Evolutionary conservation across 1,140 invertebrate species (phyloP).

Genomic region (Hycleus cichorii): DNA sequence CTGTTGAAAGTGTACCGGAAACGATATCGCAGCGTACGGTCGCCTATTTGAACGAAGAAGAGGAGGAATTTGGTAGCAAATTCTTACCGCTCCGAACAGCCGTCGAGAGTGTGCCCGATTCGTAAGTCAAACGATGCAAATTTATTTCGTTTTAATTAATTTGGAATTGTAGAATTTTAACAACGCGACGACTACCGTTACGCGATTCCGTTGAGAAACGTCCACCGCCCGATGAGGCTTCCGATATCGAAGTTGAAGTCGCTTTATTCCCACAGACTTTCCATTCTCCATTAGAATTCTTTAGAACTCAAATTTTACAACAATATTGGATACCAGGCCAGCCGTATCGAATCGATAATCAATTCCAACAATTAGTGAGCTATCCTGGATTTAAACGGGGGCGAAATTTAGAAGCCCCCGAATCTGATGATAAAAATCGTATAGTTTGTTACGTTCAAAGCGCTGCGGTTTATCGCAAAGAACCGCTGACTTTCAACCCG

Average conservation of each 20-base stretch:
- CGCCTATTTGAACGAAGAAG: slow-evolving; percentile 5
- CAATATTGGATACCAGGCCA: background rate
- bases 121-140: slow-evolving; percentile 23
- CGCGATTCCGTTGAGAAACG: slow-evolving; percentile 63
- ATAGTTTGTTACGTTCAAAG: slow-evolving; percentile 65
- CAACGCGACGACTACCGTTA: slow-evolving; percentile 42
- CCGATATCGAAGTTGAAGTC: slow-evolving; percentile 38
- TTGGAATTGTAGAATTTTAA: slow-evolving; percentile 18
- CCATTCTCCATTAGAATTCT: slow-evolving; percentile 18
- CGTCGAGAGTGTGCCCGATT: slow-evolving; percentile 49
- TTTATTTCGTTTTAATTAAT: background rate
- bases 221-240: slow-evolving; percentile 47
- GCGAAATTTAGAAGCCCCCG: slow-evolving; percentile 12
- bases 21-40: slow-evolving; percentile 20
- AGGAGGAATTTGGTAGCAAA: slow-evolving; percentile 34
- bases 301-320: slow-evolving; percentile 13
- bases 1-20: slow-evolving; percentile 45
- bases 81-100: slow-evolving; percentile 50
- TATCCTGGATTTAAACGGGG: slow-evolving; percentile 16
- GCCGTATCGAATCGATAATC: slow-evolving; percentile 32
- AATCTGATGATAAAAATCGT: slow-evolving; percentile 25
- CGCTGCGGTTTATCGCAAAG: slow-evolving; percentile 55
- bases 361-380: slow-evolving; percentile 30
- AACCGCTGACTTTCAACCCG: slow-evolving; percentile 57
- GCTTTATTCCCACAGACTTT: background rate